These are phyloP conservation scores for Pissodes strobi DNA, from an alignment of 1,140 invertebrate species.

Conservation along the genomic window DNA sequence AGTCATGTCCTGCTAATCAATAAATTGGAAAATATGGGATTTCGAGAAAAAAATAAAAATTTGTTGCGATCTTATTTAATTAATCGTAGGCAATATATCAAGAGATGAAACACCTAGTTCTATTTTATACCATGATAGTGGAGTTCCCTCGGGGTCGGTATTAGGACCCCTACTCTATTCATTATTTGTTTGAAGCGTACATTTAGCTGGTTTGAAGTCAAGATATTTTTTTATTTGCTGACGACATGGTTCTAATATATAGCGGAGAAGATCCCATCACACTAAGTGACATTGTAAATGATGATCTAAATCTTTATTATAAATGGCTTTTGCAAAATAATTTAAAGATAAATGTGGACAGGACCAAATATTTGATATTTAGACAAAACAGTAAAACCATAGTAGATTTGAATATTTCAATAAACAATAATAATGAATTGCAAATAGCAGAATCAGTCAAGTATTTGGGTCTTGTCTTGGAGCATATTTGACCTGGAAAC, in stretches of 20 bases:
- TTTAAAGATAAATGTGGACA: not conserved
- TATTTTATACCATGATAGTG: not conserved
- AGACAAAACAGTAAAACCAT: not conserved
- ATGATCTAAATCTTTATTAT: not conserved
- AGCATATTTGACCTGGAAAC: too few relatives aligned
- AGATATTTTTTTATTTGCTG: too few relatives aligned
- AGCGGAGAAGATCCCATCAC: not conserved
- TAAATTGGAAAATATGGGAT: not conserved
- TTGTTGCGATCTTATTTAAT: not conserved
- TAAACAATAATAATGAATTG: too few relatives aligned
- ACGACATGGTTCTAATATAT: too few relatives aligned
- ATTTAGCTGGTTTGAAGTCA: not conserved
- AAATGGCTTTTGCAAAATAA: not conserved
- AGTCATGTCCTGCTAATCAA: not conserved
- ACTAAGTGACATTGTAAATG: not conserved
- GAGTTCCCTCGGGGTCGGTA: not conserved
- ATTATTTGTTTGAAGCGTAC: not conserved
- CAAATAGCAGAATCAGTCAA: too few relatives aligned
- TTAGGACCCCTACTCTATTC: not conserved
- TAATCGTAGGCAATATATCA: not conserved
- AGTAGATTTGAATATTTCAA: not conserved
- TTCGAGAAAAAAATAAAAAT: not conserved
- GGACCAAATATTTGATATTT: not conserved
- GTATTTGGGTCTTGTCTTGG: too few relatives aligned
- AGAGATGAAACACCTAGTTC: not conserved